Percentiles rank a stretch among this genome's conserved stretches.
phyloP scores from a whole-genome alignment of 2,113 vertebrate species.

The Ceyx melanurus region DNA sequence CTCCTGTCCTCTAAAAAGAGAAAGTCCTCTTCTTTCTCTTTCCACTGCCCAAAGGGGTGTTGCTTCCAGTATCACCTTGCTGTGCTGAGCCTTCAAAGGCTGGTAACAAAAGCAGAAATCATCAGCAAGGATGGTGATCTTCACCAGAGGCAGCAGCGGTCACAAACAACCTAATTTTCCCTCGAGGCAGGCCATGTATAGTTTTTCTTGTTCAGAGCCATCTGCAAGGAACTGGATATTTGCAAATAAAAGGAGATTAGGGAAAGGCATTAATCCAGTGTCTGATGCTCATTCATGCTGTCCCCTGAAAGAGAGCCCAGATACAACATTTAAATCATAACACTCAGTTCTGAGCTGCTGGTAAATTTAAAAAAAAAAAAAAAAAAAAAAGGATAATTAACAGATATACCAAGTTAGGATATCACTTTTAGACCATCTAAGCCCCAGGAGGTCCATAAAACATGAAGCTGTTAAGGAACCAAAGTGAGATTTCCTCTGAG shows the following conservation, averaged over 20 bases:
- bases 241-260: constrained; percentile 62
- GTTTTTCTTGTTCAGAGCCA: constrained; percentile 47
- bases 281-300: constrained; percentile 52
- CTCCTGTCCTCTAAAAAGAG: background rate
- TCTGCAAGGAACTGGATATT: constrained; percentile 54
- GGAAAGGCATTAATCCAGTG: constrained; percentile 31
- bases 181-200: background rate
- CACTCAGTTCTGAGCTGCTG: background rate
- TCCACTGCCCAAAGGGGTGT: background rate
- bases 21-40: background rate
- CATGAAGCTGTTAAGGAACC: rapidly evolving
- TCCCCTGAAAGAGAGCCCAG: constrained; percentile 26
- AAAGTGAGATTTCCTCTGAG: background rate
- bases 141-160: background rate
- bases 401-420: background rate
- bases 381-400: background rate
- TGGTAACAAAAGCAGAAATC: background rate
- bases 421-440: background rate
- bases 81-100: background rate
- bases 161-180: constrained; percentile 46
- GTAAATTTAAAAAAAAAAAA: background rate
- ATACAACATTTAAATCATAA: background rate
- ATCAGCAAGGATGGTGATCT: background rate
- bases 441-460: background rate
- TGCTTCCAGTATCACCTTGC: background rate